phyloP scores from a whole-genome alignment of 2,113 vertebrate genomes.

The Syngnathus floridae region DNA sequence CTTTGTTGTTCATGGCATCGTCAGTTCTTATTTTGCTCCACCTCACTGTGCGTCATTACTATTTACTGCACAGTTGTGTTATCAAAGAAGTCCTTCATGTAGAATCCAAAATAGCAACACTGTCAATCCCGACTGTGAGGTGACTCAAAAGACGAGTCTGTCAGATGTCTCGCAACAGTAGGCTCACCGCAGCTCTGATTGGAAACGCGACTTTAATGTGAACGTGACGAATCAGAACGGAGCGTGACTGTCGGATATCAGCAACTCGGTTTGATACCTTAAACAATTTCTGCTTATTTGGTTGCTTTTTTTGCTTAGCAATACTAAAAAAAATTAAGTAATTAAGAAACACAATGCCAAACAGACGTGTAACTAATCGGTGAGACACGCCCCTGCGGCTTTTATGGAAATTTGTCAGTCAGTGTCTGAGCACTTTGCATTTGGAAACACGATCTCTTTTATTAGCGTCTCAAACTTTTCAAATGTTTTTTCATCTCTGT shows the following conservation, averaged over 20 bases:
- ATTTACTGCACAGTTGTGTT: constrained; percentile 23
- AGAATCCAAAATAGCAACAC: constrained; percentile 42
- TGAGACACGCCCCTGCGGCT: constrained; percentile 12
- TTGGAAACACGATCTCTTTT: background rate
- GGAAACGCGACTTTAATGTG: constrained; percentile 17
- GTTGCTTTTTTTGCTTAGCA: constrained; percentile 23
- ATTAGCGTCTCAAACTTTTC: background rate
- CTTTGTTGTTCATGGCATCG: constrained; percentile 29
- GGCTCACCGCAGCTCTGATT: constrained; percentile 46
- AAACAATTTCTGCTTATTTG: constrained; percentile 1
- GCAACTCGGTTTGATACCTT: constrained; percentile 33
- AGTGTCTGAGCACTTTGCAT: background rate
- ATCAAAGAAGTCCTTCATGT: constrained; percentile 20
- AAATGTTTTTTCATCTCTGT: background rate
- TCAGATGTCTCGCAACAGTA: constrained; percentile 45
- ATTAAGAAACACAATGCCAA: constrained; percentile 15
- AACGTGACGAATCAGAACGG: constrained; percentile 6
- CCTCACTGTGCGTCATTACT: constrained; percentile 28
- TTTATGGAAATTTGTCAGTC: constrained; percentile 16
- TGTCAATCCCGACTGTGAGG: constrained; percentile 23
- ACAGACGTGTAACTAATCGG: constrained; percentile 6
- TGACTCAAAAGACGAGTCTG: constrained; percentile 17
- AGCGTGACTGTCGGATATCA: constrained; percentile 53
- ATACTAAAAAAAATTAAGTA: constrained; percentile 16
- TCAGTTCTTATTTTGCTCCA: constrained; percentile 1